phyloP scores from a whole-genome alignment of 2,888 invertebrate genomes.

The Drosophila pegasa region DNA sequence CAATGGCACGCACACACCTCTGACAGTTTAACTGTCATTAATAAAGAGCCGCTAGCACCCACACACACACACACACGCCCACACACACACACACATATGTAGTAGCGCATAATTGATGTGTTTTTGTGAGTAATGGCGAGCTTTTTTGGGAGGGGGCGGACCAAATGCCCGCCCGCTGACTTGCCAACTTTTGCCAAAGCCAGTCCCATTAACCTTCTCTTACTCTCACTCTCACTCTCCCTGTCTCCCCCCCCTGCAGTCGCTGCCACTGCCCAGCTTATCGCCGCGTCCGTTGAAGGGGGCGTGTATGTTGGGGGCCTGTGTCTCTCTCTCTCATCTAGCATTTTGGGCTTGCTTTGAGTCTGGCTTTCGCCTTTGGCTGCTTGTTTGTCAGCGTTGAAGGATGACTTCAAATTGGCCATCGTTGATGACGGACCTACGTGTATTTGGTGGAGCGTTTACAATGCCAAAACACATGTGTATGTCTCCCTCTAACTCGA shows the following conservation, averaged over 20 bases:
- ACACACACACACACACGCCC: constrained; percentile 20
- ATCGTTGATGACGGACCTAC: constrained; percentile 63
- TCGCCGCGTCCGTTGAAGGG: constrained; percentile 32
- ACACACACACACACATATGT: constrained; percentile 16
- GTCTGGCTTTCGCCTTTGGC: constrained; percentile 39
- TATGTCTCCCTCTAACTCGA: constrained; percentile 8
- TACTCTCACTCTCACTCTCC: background rate
- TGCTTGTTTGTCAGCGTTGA: constrained; percentile 72
- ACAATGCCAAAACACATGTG: constrained; percentile 63
- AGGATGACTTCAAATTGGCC: constrained; percentile 79
- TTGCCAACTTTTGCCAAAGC: constrained; percentile 51
- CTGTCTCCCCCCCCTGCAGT: background rate
- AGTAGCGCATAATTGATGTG: constrained; percentile 72
- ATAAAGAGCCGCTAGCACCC: constrained; percentile 60
- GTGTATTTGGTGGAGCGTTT: constrained; percentile 43
- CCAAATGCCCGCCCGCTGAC: constrained; percentile 43
- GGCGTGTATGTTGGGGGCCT: constrained; percentile 11
- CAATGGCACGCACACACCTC: constrained; percentile 72
- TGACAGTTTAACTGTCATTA: constrained; percentile 79
- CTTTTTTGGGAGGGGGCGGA: constrained; percentile 37
- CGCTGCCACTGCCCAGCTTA: constrained; percentile 30
- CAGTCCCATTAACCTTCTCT: background rate
- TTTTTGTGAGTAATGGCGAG: constrained; percentile 75
- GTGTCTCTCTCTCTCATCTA: background rate
- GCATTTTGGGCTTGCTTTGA: constrained; percentile 19